Base-by-base conservation (phyloP, 2,888 invertebrate genomes). In the Heliconius hortense region DNA sequence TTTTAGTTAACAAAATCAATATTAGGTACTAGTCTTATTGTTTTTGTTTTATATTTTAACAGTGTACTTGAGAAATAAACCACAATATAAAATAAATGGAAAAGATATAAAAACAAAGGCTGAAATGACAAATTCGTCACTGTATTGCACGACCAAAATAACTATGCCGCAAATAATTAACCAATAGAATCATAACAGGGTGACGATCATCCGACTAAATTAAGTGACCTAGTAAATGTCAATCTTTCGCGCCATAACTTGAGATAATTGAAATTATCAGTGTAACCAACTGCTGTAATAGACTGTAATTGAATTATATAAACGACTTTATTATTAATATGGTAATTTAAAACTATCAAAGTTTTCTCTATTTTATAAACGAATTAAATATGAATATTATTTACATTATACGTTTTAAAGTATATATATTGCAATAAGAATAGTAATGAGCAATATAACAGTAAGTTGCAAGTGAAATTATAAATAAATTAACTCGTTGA, bases 101-200 rank as follows among this genome's bases (percentile, higher is more conserved):
- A 39, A 43, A 59, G 1, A 67, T 28, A 67, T 67, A 73, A 73
- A 74, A 68, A 76, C 74, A 74, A 76, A 26, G 64, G 28, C 35
- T 24, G 24, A 26, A 35, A n/a, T 35, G 31, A 31, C 21, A 59
- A 73, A 71, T 83, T 83, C 84, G 81, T 83, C 83, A 84, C 76
- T 68, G 77, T 79, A 77, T 64, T 15, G 64, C 35, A 64, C 73
- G 74, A 74, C 74, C 82, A 83, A 84, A 84, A 64, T 31, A 80
- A 74, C 74, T 78, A 79, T 66, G 39, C 72, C 77, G 76, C 79
- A 82, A 86, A 84, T 83, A 82, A 85, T 83, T 81, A 78, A 80
- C 79, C 81, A 83, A 85, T 81, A 77, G 82, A 81, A 81, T 84
- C 83, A 84, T 76, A 81, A 73, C 76, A 69, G 77, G 77, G 79